Evolutionary conservation across 2,113 vertebrate species (phyloP).

Genomic region (Charadrius vociferus): DNA sequence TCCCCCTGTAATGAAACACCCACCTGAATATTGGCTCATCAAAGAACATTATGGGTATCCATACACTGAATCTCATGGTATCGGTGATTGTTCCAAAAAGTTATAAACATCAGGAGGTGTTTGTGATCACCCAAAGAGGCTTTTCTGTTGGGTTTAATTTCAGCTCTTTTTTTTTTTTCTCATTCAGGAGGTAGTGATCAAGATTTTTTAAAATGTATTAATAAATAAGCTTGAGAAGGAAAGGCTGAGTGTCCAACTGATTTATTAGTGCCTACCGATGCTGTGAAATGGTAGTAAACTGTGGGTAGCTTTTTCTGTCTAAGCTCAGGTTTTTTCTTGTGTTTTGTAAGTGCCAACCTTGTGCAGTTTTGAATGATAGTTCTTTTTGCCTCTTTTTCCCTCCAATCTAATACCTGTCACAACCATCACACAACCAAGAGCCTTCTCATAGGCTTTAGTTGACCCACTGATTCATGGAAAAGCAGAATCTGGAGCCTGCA

Average conservation of each 20-base stretch:
- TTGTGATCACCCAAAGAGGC: background rate
- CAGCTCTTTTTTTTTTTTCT: background rate
- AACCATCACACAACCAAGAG: background rate
- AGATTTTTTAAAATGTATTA: background rate
- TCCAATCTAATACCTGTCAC: slow-evolving; percentile 43
- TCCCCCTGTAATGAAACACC: background rate
- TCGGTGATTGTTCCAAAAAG: background rate
- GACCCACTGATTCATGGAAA: slow-evolving; percentile 51
- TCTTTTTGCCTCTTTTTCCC: background rate
- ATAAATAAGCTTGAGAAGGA: background rate
- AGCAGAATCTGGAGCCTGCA: background rate
- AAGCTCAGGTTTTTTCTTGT: background rate
- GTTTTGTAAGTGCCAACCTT: background rate
- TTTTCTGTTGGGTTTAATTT: background rate
- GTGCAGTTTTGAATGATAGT: slow-evolving; percentile 9
- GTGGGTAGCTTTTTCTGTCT: background rate
- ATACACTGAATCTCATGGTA: background rate
- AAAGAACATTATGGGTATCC: background rate
- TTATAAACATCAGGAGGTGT: background rate
- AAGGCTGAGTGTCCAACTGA: background rate
- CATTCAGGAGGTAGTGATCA: rapidly evolving
- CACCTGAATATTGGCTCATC: background rate
- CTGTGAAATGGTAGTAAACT: background rate
- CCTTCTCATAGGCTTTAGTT: slow-evolving; percentile 16
- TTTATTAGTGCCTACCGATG: background rate